Evolutionary conservation across 2,113 vertebrate species (phyloP), one percentile per base, ranked within the genome.

Genomic region (Cichladusa arquata): DNA sequence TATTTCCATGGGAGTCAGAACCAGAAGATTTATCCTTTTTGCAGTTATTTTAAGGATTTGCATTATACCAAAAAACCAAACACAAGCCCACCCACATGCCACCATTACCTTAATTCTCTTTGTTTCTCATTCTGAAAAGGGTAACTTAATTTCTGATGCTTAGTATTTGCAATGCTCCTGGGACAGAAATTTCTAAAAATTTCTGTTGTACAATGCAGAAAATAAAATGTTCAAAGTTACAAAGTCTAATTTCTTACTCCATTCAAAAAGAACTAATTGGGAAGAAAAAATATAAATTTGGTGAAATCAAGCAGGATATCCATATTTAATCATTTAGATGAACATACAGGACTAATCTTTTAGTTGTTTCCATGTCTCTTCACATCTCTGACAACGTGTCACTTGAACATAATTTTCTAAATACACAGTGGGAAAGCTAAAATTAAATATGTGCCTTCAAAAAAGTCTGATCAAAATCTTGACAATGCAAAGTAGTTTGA

Each of bases 381-480:
- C 50, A 69, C 42, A 42, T 76, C 61, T 90, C 19, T 65, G 56
- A 80, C 66, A 92, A 19, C 22, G 38, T 60, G 67, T 38, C 61
- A 58, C 34, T 80, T 80, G 45, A 74, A 79, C 29, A 44, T 74
- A 53, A 69, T 69, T 74, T 85, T 70, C 45, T 74, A 69, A 65
- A 65, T 44, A 60, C 50, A 90, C 34, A 73, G 24, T 65, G 16
- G 50, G 44, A 86, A 72, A 79, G 20, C 50, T 86, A 90, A 69
- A 92, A 86, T 79, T 78, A 90, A 79, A 6, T 33, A 73, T 14
- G 17, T 17, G 12, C 50, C 29, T 87, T 80, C 5, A 1, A n/a
- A 89, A 88, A 89, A 57, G 33, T 77, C 50, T 67, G 16, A 92
- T 51, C 78, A 69, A 73, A 61, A 69, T 53, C n/a, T 14, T 90